phyloP scores from a whole-genome alignment of 2,797 vertebrate genomes.

The Caiman crocodilus region DNA sequence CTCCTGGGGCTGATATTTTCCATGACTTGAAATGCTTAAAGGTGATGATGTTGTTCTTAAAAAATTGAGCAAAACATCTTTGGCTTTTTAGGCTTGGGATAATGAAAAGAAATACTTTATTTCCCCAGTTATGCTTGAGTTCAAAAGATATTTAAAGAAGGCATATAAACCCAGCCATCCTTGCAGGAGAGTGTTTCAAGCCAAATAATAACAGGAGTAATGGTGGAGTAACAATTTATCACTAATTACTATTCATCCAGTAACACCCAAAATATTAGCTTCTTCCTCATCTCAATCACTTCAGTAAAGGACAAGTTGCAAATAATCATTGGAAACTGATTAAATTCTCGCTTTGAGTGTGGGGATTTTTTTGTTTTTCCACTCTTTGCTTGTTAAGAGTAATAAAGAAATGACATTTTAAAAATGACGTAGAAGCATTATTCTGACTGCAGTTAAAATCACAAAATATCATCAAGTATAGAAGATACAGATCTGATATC shows the following conservation, averaged over 20 bases:
- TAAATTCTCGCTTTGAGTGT: background rate
- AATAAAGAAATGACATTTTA: background rate
- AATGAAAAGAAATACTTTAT: background rate
- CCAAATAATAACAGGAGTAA: background rate
- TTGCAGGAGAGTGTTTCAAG: background rate
- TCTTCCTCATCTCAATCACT: accelerated
- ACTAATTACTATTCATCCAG: background rate
- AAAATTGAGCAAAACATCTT: background rate
- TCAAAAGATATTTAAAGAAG: background rate
- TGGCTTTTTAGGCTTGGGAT: background rate
- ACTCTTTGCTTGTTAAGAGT: background rate
- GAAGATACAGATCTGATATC: background rate
- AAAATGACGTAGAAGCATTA: background rate
- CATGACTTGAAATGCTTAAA: background rate
- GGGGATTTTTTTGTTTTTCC: background rate
- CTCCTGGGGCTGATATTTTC: background rate
- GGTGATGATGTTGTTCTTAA: background rate
- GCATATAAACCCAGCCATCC: background rate
- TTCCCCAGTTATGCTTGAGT: background rate
- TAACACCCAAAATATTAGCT: background rate
- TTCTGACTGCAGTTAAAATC: background rate
- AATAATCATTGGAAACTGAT: background rate
- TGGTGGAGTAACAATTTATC: background rate
- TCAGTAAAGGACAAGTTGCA: background rate
- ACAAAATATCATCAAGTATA: background rate